Conservation (phyloP, 2,888 invertebrate species). For the Rotaria magnacalcarata region DNA sequence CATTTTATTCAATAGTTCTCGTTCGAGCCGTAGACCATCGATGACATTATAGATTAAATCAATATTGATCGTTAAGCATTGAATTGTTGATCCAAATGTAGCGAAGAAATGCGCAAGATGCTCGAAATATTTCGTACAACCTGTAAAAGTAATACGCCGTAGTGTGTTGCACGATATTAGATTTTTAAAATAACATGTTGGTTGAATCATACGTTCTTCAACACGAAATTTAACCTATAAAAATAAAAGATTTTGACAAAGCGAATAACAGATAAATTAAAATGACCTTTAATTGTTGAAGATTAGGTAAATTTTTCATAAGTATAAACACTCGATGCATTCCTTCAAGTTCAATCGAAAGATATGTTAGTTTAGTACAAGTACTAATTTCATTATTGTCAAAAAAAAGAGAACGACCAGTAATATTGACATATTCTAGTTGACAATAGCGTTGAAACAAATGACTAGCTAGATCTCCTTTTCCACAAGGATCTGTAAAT, state of each 20-base stretch:
- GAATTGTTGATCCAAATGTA: background rate
- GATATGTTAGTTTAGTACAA: background rate
- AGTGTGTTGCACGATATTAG: background rate
- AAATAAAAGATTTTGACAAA: no score
- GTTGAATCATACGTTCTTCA: background rate
- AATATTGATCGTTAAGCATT: background rate
- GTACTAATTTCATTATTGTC: background rate
- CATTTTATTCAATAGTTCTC: background rate
- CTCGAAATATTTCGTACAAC: background rate
- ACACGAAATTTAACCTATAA: constrained; percentile 10
- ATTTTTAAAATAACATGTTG: background rate
- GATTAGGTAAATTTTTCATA: background rate
- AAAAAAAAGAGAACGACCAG: background rate
- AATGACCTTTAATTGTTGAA: background rate
- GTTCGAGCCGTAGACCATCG: background rate
- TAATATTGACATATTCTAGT: background rate
- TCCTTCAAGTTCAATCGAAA: constrained; percentile 22
- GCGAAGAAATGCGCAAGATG: background rate
- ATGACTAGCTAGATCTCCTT: constrained; percentile 18
- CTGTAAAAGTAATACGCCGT: background rate
- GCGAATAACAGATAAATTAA: background rate
- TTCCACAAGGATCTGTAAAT: background rate
- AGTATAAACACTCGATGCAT: constrained; percentile 12
- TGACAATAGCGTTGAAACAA: background rate
- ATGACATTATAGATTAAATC: background rate